Base-by-base conservation (phyloP, 2,888 invertebrate species). In the Orthosia cruda region DNA sequence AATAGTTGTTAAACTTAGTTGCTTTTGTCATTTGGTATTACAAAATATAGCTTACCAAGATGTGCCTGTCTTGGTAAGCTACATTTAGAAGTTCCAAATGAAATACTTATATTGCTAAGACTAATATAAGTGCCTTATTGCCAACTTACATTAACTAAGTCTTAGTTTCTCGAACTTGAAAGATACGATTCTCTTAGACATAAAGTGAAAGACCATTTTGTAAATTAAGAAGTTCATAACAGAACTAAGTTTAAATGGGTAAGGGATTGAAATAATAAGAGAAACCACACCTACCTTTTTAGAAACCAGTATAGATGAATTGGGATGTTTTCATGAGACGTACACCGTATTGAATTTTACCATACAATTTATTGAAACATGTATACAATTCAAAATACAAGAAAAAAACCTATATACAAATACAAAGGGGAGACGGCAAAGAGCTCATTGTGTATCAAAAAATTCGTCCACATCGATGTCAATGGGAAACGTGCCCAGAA, bases 11-110 rank as follows among this genome's bases (percentile, higher is more conserved):
- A 47, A 55, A 75, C 71, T 71, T 63, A 63, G 54, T 65, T 16
- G 16, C 45, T 9, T 20, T 54, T 49, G 55, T 58, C 18, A 77
- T 71, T 58, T 62, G 40, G 7, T 13, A 40, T 40, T 40, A 32
- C 40, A 40, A 40, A 40, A 40, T 40, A 9, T 40, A 40, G 40
- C 40, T 40, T 9, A 32, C 32, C 5, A 32, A 40, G 40, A 40
- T 9, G 40, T 9, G 40, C 40, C 40, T 40, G 40, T 70, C 49
- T 61, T 26, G 40, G 64, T 50, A 32, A 59, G 13, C 52, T 58
- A 65, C 18, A 74, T 71, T 80, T 58, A 66, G 50, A 66, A 81
- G 20, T 74, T 69, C 9, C 12, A 65, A 77, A 73, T 74, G 15
- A 74, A 77, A 69, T 74, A 65, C 32, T 32, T 26, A 57, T 20